A percentile compares a stretch with the other conserved stretches of the same genome.
phyloP scores from a whole-genome alignment of 2,888 invertebrate genomes.

The Drosophila histrio region DNA sequence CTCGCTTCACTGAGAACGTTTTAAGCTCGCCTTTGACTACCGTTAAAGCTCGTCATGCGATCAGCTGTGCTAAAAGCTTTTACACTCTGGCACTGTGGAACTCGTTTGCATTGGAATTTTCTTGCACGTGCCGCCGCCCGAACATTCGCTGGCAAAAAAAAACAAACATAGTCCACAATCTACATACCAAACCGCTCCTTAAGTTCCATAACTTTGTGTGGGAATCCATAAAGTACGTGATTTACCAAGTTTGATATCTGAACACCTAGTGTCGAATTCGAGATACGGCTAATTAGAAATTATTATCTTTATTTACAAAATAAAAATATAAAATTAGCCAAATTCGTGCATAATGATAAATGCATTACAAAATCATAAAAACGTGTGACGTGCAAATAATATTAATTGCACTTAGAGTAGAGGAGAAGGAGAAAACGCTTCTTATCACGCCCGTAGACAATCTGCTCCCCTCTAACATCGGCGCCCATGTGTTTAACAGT shows the following conservation, averaged over 20 bases:
- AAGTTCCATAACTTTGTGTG: not conserved
- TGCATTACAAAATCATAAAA: constrained; percentile 13
- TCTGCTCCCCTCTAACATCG: not conserved
- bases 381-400: constrained; percentile 39
- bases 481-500: constrained; percentile 12
- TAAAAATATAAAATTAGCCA: constrained; percentile 28
- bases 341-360: constrained; percentile 11
- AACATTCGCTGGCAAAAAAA: constrained; percentile 9
- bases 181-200: not conserved
- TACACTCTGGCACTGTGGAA: constrained; percentile 29
- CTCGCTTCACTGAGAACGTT: constrained; percentile 1
- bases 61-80: constrained; percentile 42
- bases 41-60: constrained; percentile 44
- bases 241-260: not conserved
- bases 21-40: constrained; percentile 24
- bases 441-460: not conserved
- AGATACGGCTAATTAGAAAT: constrained; percentile 7
- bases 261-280: not conserved
- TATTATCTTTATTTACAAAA: constrained; percentile 35
- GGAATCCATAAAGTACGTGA: not conserved
- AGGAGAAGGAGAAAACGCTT: not conserved
- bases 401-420: constrained; percentile 1
- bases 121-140: not conserved
- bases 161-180: constrained; percentile 14
- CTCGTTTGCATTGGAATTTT: constrained; percentile 24